These are phyloP conservation scores for Heliconius erato DNA, from an alignment of 2,888 invertebrate genomes.

Conservation along the genomic window DNA sequence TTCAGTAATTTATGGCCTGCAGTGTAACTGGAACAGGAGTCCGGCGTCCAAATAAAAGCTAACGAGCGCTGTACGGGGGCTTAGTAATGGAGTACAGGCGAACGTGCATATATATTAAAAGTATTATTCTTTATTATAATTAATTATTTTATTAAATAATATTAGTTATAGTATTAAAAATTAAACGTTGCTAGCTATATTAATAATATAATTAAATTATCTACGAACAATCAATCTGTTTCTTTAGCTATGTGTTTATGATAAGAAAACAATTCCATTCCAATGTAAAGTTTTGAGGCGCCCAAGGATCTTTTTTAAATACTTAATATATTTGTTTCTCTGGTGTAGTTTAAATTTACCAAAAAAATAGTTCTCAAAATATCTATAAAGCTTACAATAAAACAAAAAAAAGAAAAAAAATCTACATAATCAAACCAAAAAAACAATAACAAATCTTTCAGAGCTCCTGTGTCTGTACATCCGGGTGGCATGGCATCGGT, in stretches of 20 bases:
- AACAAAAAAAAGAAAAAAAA: not conserved
- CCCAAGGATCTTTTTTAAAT: not conserved
- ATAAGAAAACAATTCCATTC: too few relatives aligned
- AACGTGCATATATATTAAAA: slow-evolving; percentile 50
- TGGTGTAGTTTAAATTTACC: not conserved
- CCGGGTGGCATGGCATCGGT: slow-evolving; percentile 76
- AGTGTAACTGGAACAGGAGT: slow-evolving; percentile 80
- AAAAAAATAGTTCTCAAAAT: not conserved
- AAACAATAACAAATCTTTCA: not conserved
- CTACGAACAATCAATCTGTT: not conserved
- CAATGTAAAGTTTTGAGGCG: too few relatives aligned
- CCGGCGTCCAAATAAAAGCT: slow-evolving; percentile 84
- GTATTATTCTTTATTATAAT: too few relatives aligned
- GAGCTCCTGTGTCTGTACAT: slow-evolving; percentile 57
- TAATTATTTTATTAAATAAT: too few relatives aligned
- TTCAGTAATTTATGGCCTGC: slow-evolving; percentile 26
- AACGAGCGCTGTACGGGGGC: slow-evolving; percentile 80
- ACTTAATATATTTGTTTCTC: not conserved
- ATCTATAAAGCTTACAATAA: not conserved
- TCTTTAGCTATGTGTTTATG: not conserved
- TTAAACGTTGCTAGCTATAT: too few relatives aligned
- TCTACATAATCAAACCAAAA: not conserved
- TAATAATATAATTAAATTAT: too few relatives aligned
- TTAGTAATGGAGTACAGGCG: slow-evolving; percentile 78
- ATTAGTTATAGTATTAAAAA: too few relatives aligned